Conservation (phyloP, 2,113 vertebrate genomes). For the Dascyllus trimaculatus region DNA sequence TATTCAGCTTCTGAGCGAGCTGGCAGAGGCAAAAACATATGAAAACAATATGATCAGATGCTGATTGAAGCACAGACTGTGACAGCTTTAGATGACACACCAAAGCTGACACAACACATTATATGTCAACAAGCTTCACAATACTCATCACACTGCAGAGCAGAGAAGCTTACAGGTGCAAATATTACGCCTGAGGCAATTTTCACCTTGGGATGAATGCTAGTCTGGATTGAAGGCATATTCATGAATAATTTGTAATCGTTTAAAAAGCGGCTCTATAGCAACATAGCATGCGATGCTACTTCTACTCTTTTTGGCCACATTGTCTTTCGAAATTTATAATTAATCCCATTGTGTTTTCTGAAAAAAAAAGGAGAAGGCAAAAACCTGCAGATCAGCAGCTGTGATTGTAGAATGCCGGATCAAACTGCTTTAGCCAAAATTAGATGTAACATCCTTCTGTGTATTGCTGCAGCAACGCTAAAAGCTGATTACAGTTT, state of each 20-base stretch:
- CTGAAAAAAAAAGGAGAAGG: conserved; percentile 37
- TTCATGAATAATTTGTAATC: conserved; percentile 44
- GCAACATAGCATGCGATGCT: not conserved
- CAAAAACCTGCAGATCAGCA: conserved; percentile 56
- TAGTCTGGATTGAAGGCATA: conserved; percentile 21
- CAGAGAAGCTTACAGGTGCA: conserved; percentile 15
- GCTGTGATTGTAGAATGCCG: conserved; percentile 43
- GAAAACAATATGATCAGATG: conserved; percentile 27
- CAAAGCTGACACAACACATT: conserved; percentile 13
- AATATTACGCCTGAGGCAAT: conserved; percentile 1
- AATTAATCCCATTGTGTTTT: conserved; percentile 55
- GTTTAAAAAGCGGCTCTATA: conserved; percentile 21
- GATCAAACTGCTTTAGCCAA: conserved; percentile 41
- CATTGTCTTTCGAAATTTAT: conserved; percentile 37
- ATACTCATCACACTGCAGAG: conserved; percentile 7
- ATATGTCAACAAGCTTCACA: conserved; percentile 8
- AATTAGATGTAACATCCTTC: conserved; percentile 52
- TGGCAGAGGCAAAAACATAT: conserved; percentile 17
- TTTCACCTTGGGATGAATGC: conserved; percentile 35
- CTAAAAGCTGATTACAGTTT: conserved; percentile 64
- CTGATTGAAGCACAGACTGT: conserved; percentile 9
- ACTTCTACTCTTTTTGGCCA: conserved; percentile 44
- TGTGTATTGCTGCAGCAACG: conserved; percentile 49
- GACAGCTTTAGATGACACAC: conserved; percentile 30
- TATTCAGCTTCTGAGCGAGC: conserved; percentile 15